A percentile compares a stretch with the other conserved stretches of the same genome.
phyloP scores from a whole-genome alignment of 2,113 vertebrate species.

The Amphilophus citrinellus region DNA sequence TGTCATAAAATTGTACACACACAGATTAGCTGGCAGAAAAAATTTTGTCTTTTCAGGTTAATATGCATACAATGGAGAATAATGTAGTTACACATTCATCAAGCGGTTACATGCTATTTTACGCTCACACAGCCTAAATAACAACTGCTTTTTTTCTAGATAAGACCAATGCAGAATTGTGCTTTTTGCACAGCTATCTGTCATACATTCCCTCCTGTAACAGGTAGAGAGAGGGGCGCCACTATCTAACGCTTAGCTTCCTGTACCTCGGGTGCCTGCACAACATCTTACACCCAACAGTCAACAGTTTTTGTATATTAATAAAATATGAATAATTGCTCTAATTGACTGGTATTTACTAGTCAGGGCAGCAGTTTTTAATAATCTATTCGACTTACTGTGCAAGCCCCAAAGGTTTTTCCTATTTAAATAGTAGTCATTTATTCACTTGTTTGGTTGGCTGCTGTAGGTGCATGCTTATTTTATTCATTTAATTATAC shows the following conservation, averaged over 20 bases:
- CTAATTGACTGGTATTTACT: not conserved
- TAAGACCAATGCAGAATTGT: not conserved
- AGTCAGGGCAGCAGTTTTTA: constrained; percentile 5
- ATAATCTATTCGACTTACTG: not conserved
- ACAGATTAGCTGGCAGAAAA: not conserved
- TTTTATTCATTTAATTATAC: constrained; percentile 1
- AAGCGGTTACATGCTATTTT: too few species aligned
- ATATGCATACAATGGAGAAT: not conserved
- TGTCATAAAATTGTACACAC: too few species aligned
- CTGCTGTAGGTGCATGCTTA: not conserved
- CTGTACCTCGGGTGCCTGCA: not conserved
- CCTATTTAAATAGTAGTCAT: not conserved
- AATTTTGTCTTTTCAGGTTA: not conserved
- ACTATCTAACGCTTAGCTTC: not conserved
- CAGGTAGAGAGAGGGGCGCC: not conserved
- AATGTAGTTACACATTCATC: too few species aligned
- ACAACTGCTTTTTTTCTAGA: not conserved
- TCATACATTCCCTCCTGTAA: not conserved
- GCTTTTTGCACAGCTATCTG: not conserved
- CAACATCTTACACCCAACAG: not conserved
- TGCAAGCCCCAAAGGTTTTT: not conserved
- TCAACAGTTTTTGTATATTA: not conserved
- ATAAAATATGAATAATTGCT: not conserved
- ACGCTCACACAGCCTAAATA: too few species aligned
- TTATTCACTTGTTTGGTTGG: not conserved